Percentiles rank a stretch among this genome's conserved stretches.
These are phyloP conservation scores for Crotalus helleri DNA, from an alignment of 2,113 vertebrate genomes.

Conservation along the genomic window DNA sequence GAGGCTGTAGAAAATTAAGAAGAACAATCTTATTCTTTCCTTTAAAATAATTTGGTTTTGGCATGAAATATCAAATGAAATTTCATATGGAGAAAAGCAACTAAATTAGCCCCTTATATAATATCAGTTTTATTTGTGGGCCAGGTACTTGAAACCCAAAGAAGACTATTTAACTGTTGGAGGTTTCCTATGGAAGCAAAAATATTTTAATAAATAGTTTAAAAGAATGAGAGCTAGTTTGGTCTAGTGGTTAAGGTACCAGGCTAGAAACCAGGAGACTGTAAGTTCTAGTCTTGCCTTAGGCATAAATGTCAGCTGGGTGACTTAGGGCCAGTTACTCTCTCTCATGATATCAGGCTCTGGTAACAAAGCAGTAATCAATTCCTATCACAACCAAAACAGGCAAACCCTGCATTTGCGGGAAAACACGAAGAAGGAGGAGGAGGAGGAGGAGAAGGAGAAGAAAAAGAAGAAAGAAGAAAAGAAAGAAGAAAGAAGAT, in stretches of 20 bases:
- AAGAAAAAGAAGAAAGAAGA: too few relatives aligned
- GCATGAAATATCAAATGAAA: constrained; percentile 51
- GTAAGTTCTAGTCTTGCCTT: neutral
- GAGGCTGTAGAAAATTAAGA: constrained; percentile 46
- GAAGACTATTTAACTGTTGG: neutral
- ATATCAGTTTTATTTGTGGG: neutral
- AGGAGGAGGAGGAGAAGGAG: too few relatives aligned
- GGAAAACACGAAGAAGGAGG: neutral
- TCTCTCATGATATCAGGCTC: neutral
- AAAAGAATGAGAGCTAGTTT: neutral
- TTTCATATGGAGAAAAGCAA: constrained; percentile 43
- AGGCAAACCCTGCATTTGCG: neutral
- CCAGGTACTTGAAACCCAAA: neutral
- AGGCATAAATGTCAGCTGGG: neutral
- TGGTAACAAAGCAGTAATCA: neutral
- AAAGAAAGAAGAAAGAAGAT: neutral
- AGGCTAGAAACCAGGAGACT: neutral
- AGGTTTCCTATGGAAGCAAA: neutral
- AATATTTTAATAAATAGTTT: neutral
- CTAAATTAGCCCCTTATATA: constrained; percentile 32
- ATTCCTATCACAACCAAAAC: neutral
- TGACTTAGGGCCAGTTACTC: neutral
- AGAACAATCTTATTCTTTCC: constrained; percentile 45
- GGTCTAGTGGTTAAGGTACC: neutral
- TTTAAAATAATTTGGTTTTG: constrained; percentile 44